Base-by-base conservation (phyloP, 2,888 invertebrate genomes). In the Branchipolynoe longqiensis region DNA sequence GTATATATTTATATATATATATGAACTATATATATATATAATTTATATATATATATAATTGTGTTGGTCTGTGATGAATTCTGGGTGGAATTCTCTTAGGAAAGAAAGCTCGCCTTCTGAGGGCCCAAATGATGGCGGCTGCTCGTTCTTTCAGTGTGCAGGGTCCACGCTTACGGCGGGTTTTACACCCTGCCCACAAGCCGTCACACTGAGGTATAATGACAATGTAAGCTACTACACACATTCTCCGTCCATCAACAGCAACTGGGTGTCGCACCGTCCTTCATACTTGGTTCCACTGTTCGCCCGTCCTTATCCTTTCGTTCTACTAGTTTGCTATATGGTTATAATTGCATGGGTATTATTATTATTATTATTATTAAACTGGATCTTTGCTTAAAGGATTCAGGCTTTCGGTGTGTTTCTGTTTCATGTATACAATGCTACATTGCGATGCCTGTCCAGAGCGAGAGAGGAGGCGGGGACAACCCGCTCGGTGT, bases 231-330 rank as follows among this genome's bases (percentile, higher is more conserved):
- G 78, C 28, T 78, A 78, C 31, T n/a, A n/a, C n/a, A n/a, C n/a
- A n/a, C n/a, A 25, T 78, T 78, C 41, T 78, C 41, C 41, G 78
- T 78, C 78, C 78, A 78, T 78, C 41, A 41, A 41, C 41, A 78
- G 78, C 78, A 41, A 78, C 2, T 78, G 78, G 78, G 78, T 78
- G 78, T 74, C 48, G 78, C 78, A 78, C 14, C 48, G 78, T 78
- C 28, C 78, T 48, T n/a, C 22, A 62, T 36, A 1, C 2, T 69
- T 18, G 38, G 69, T 69, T 69, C 69, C 56, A 56, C n/a, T 69
- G 14, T 69, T n/a, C 3, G 4, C 69, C 33, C 38, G 33, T 36
- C 36, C 33, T 33, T 31, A 1, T 38, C 14, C 18, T 69, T 69
- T 2, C 38, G 2, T 69, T 38, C 69, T 25, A 36, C 36, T 69